Evolutionary conservation across 2,797 vertebrate genomes (phyloP), one percentile per base, ranked within the genome.

Genomic region (Alauda arvensis): DNA sequence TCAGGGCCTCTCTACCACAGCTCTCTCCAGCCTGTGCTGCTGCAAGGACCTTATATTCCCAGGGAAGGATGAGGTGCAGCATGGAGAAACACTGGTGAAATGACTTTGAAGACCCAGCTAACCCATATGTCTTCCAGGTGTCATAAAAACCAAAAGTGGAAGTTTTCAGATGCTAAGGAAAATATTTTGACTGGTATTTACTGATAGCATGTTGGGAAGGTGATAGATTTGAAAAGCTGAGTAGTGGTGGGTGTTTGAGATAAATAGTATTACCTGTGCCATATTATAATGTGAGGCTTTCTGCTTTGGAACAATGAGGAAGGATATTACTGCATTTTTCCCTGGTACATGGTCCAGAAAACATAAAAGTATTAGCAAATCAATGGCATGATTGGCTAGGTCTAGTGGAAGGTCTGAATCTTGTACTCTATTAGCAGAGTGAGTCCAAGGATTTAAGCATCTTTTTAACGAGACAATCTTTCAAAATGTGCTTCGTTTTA

Each of bases 61-160:
- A 14, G 11, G 42, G 8, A 14, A 46, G 8, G 3, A 2, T 48
- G 37, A 48, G 16, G 10, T 24, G 12, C 2, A 2, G 2, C 3
- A 4, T 49, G 18, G 29, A 57, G 20, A 75, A 85, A 49, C 7
- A 2, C 8, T 40, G 14, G 8, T 69, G 31, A 42, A 40, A 56
- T 0, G 2, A 25, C 29, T 70, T 49, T 71, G 39, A 68, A 28
- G 29, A 53, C 8, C 4, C 21, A 49, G 39, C 1, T 40, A 70
- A 34, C 53, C 16, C 9, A 4, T 24, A 16, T 28, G 25, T 57
- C 40, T 71, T 56, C 59, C 12, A 51, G 9, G 33, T 57, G 40
- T 48, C 18, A 51, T 21, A 51, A 60, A 82, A 84, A 14, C 2
- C 14, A 59, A n/a, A 57, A 49, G 6, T 21, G 3, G 3, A 76